These are phyloP conservation scores for Erynnis tages DNA, from an alignment of 2,888 invertebrate genomes.

Conservation along the genomic window DNA sequence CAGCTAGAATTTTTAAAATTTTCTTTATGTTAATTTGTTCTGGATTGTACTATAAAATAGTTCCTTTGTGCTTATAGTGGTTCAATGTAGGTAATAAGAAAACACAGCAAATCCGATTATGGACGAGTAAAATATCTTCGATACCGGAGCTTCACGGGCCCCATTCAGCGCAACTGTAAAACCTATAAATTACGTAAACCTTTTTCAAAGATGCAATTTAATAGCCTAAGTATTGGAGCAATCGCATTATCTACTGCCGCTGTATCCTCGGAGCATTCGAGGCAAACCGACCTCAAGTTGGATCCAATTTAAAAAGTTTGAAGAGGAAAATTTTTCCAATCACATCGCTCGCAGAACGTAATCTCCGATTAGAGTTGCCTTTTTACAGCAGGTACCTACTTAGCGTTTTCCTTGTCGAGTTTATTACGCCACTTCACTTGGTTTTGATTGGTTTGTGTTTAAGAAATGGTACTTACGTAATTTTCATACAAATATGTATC, in stretches of 20 bases:
- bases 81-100: no score
- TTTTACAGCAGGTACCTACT: slow-evolving; percentile 43
- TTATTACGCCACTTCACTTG: slow-evolving; percentile 1
- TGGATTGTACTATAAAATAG: no score
- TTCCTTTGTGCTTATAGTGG: no score
- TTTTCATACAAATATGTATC: no score
- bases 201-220: slow-evolving; percentile 72
- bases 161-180: slow-evolving; percentile 26
- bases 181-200: slow-evolving; percentile 48
- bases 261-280: slow-evolving; percentile 49
- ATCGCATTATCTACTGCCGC: slow-evolving; percentile 66
- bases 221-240: slow-evolving; percentile 62
- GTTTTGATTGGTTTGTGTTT: background rate
- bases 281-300: slow-evolving; percentile 63
- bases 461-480: background rate
- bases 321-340: slow-evolving; percentile 75
- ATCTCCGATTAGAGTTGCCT: slow-evolving; percentile 62
- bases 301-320: slow-evolving; percentile 79
- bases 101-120: background rate
- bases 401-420: slow-evolving; percentile 28
- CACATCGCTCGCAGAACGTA: slow-evolving; percentile 60
- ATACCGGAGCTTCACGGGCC: background rate
- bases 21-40: no score
- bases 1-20: no score
- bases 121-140: background rate